Evolutionary conservation across 2,113 vertebrate species (phyloP).

Genomic region (Dromiciops gliroides): DNA sequence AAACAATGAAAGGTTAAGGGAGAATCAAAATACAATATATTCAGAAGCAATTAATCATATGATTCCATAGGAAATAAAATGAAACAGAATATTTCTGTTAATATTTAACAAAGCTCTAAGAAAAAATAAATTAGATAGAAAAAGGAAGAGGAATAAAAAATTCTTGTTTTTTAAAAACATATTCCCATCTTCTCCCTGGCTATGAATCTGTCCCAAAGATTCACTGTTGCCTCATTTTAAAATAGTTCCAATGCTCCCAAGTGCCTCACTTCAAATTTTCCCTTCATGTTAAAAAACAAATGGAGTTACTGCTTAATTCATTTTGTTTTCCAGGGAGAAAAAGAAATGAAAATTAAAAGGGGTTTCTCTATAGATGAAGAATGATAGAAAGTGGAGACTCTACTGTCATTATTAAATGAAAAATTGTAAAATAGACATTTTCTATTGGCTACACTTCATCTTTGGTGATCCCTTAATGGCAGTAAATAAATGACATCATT

Average conservation of each 20-base stretch:
- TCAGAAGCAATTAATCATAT: conserved; percentile 73
- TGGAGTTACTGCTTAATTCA: conserved; percentile 75
- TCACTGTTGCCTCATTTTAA: conserved; percentile 73
- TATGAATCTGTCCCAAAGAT: conserved; percentile 67
- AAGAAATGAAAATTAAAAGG: conserved; percentile 77
- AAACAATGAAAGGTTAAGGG: conserved; percentile 52
- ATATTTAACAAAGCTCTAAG: conserved; percentile 68
- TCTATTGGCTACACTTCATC: conserved; percentile 2
- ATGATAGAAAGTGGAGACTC: conserved; percentile 11
- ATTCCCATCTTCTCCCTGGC: conserved; percentile 57
- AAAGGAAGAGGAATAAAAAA: conserved; percentile 29
- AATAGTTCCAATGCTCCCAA: conserved; percentile 60
- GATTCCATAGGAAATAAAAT: conserved; percentile 62
- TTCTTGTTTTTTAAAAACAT: conserved; percentile 59
- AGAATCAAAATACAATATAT: conserved; percentile 64
- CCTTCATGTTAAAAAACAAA: conserved; percentile 77
- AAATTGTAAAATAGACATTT: conserved; percentile 1
- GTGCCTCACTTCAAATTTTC: conserved; percentile 76
- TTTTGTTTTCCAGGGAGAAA: conserved; percentile 72
- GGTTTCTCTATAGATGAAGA: conserved; percentile 44
- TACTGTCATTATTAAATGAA: conserved; percentile 1
- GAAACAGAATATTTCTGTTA: conserved; percentile 56
- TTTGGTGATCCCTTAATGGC: background rate
- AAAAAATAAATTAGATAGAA: conserved; percentile 52
- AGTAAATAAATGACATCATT: background rate